phyloP scores from a whole-genome alignment of 92 coral and sea anemone species.

The Heteractis magnifica region DNA sequence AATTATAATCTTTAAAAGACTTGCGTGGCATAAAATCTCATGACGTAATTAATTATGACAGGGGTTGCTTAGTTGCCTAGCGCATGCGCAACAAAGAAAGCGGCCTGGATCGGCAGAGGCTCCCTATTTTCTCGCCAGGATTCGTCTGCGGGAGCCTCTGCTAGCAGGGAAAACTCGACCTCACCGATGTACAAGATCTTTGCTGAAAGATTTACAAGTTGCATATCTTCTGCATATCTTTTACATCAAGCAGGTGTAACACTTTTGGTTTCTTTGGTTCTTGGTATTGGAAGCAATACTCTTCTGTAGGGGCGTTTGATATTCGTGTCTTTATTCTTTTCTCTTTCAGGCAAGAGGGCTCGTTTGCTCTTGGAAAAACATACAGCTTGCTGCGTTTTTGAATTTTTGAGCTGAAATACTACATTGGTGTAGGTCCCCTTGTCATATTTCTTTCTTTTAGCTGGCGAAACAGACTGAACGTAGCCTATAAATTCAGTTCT shows the following conservation, averaged over 20 bases:
- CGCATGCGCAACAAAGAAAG: too few relatives aligned
- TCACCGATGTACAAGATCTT: constrained; percentile 27
- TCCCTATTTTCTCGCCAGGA: too few relatives aligned
- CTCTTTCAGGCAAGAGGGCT: constrained; percentile 26
- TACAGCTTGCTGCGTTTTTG: constrained; percentile 4
- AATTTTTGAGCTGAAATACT: neutral
- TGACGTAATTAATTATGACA: too few relatives aligned
- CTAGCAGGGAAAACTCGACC: too few relatives aligned
- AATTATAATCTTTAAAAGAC: too few relatives aligned
- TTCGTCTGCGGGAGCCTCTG: too few relatives aligned
- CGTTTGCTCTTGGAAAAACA: constrained; percentile 37
- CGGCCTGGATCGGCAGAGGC: too few relatives aligned
- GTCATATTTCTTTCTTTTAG: constrained; percentile 23
- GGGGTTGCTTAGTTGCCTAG: too few relatives aligned
- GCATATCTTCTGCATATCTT: constrained; percentile 17
- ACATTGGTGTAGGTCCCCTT: constrained; percentile 11
- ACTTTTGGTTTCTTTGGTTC: constrained; percentile 7
- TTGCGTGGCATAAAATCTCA: too few relatives aligned
- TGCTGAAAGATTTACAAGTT: constrained; percentile 21
- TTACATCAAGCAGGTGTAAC: constrained; percentile 11
- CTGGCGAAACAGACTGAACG: constrained; percentile 33
- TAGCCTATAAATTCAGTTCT: constrained; percentile 20
- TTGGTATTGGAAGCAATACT: constrained; percentile 36
- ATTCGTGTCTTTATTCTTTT: constrained; percentile 33
- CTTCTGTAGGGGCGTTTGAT: constrained; percentile 26